Evolutionary conservation across 2,113 vertebrate genomes (phyloP).

Genomic region (Donacobius atricapilla): DNA sequence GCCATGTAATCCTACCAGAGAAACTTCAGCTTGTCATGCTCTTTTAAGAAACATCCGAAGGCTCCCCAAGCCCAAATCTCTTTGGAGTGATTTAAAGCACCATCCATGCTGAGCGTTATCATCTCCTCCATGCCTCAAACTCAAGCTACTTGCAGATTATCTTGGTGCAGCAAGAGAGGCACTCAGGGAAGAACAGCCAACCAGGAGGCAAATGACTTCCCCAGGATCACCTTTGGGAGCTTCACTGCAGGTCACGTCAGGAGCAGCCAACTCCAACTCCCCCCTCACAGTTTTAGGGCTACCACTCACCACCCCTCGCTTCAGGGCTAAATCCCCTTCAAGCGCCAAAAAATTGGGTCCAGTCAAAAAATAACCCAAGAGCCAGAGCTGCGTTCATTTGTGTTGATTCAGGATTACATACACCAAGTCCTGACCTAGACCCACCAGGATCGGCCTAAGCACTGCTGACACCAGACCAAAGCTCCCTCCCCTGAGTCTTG

Average conservation of each 20-base stretch:
- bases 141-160: background rate
- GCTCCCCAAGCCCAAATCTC: background rate
- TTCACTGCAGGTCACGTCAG: accelerated
- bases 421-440: background rate
- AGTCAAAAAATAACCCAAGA: background rate
- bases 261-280: background rate
- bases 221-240: accelerated
- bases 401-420: background rate
- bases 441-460: background rate
- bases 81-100: background rate
- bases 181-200: background rate
- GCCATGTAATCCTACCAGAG: background rate
- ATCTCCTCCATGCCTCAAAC: background rate
- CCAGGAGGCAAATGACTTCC: background rate
- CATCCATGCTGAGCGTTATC: background rate
- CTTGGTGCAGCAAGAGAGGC: background rate
- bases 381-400: background rate
- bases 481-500: background rate
- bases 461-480: background rate
- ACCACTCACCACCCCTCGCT: background rate
- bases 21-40: background rate
- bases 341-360: background rate
- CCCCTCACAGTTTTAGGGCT: background rate
- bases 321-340: background rate
- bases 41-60: background rate